These are phyloP conservation scores for Atherinomorus stipes DNA, from an alignment of 2,113 vertebrate species.

Conservation along the genomic window DNA sequence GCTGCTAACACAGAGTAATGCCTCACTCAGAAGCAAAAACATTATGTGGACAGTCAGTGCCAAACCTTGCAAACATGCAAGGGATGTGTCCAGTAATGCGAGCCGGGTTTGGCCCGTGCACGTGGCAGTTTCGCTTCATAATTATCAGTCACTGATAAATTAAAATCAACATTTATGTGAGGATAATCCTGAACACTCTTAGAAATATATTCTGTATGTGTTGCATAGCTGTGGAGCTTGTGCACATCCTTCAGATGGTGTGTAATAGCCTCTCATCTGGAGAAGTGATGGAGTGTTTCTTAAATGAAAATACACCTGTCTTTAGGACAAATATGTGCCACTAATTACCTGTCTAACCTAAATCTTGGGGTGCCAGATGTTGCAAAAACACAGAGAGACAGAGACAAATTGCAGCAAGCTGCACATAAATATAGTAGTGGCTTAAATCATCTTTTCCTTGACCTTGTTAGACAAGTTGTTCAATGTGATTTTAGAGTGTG, in stretches of 20 bases:
- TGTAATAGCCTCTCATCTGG: constrained; percentile 64
- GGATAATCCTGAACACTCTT: neutral
- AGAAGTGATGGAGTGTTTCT: constrained; percentile 84
- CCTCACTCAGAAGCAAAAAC: constrained; percentile 71
- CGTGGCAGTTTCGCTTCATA: constrained; percentile 12
- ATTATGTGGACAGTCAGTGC: constrained; percentile 61
- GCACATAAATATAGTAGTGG: constrained; percentile 83
- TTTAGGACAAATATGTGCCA: constrained; percentile 86
- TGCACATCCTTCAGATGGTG: constrained; percentile 48
- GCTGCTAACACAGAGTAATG: constrained; percentile 74
- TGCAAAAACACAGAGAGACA: constrained; percentile 85
- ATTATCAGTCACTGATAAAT: constrained; percentile 13
- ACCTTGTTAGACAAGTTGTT: constrained; percentile 82
- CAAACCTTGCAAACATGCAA: constrained; percentile 68
- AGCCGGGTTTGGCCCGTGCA: constrained; percentile 53
- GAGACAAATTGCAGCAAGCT: constrained; percentile 82
- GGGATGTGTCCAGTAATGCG: constrained; percentile 68
- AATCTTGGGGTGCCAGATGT: constrained; percentile 88
- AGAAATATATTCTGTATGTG: constrained; percentile 31
- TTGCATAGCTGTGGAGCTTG: constrained; percentile 19
- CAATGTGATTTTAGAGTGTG: constrained; percentile 78
- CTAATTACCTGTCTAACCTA: constrained; percentile 89
- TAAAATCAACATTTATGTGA: constrained; percentile 17
- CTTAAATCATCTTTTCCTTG: constrained; percentile 89
- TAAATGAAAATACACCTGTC: constrained; percentile 88